Conservation (phyloP, 1,140 invertebrate species). For the Nylanderia fulva region DNA sequence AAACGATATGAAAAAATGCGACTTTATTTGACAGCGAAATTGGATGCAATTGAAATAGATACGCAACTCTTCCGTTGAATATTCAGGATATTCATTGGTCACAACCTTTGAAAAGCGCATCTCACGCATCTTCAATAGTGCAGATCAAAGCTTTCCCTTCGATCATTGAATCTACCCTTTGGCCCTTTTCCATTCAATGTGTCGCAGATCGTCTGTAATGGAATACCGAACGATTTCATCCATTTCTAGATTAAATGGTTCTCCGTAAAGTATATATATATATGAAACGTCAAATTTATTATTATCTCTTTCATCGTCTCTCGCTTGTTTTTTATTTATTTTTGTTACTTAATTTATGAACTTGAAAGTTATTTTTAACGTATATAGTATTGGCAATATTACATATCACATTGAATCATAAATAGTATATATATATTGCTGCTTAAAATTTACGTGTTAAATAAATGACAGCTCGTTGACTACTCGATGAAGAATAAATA, state of each 20-base stretch:
- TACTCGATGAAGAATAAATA: neutral
- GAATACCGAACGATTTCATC: constrained; percentile 13
- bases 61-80: constrained; percentile 23
- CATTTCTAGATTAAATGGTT: constrained; percentile 12
- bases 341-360: neutral
- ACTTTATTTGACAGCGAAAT: neutral
- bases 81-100: constrained; percentile 31
- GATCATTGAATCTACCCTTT: constrained; percentile 42
- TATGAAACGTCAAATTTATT: neutral
- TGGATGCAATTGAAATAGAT: neutral
- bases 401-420: neutral
- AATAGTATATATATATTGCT: neutral
- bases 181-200: constrained; percentile 15
- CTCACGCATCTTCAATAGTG: constrained; percentile 35
- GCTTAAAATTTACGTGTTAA: neutral
- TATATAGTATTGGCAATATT: neutral
- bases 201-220: constrained; percentile 30
- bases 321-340: neutral
- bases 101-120: constrained; percentile 30
- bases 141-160: constrained; percentile 48
- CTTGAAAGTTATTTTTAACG: neutral
- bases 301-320: neutral
- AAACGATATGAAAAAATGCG: neutral
- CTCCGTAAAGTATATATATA: neutral
- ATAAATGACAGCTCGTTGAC: neutral